phyloP scores from a whole-genome alignment of 2,888 invertebrate genomes.

The Gandaritis pyraliata region DNA sequence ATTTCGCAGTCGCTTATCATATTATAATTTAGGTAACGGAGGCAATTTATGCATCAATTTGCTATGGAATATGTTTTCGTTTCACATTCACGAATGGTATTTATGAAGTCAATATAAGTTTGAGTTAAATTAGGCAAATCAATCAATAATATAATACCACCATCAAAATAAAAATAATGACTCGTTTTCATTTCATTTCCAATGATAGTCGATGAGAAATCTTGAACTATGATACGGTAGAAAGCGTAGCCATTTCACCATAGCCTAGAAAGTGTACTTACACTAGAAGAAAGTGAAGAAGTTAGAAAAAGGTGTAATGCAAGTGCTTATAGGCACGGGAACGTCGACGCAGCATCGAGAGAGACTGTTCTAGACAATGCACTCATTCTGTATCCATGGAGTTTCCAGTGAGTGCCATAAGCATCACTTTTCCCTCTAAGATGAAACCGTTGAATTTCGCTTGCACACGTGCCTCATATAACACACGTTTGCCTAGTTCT shows the following conservation, averaged over 20 bases:
- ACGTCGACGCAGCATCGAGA: constrained; percentile 40
- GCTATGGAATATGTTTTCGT: no score
- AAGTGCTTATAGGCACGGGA: constrained; percentile 67
- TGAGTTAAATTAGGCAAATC: constrained; percentile 28
- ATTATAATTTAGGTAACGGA: constrained; percentile 19
- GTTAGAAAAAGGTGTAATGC: constrained; percentile 75
- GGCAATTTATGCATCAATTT: constrained; percentile 8
- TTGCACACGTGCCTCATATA: constrained; percentile 69
- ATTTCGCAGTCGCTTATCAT: constrained; percentile 42
- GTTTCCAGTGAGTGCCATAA: constrained; percentile 71
- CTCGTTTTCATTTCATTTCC: constrained; percentile 81
- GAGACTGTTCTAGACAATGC: constrained; percentile 56
- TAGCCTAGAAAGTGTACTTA: constrained; percentile 79
- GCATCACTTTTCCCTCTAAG: constrained; percentile 73
- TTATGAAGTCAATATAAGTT: constrained; percentile 15
- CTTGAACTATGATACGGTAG: constrained; percentile 81
- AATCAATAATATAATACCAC: constrained; percentile 34
- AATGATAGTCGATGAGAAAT: constrained; percentile 73
- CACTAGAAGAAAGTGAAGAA: constrained; percentile 83
- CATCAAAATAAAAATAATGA: constrained; percentile 60
- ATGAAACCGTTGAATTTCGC: constrained; percentile 66
- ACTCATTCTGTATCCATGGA: constrained; percentile 59
- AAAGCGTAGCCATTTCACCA: constrained; percentile 82
- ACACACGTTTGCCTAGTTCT: constrained; percentile 76
- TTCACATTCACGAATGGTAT: no score